Conservation (phyloP, 2,113 vertebrate genomes). For the Polypterus senegalus region DNA sequence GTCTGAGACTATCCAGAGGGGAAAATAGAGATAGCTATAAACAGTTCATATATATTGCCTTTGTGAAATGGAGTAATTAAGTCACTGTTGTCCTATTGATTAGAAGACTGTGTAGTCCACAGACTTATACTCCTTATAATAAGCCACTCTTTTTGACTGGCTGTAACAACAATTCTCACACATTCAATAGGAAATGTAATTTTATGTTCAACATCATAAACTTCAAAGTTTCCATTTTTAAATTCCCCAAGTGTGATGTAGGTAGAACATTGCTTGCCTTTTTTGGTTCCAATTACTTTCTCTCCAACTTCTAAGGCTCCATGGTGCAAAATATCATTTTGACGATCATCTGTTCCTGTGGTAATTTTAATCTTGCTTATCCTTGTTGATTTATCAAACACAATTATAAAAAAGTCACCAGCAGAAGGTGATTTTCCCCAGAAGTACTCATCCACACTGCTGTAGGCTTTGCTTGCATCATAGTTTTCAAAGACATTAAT, state of each 20-base stretch:
- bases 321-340: constrained; percentile 85
- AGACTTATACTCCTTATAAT: constrained; percentile 90
- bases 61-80: constrained; percentile 28
- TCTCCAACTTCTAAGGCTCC: constrained; percentile 87
- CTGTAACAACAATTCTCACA: constrained; percentile 82
- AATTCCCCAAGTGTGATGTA: constrained; percentile 86
- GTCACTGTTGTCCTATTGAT: constrained; percentile 32
- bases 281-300: constrained; percentile 63
- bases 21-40: constrained; percentile 22
- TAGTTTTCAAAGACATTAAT: constrained; percentile 96
- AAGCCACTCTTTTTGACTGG: constrained; percentile 89
- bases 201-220: constrained; percentile 79
- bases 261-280: constrained; percentile 70
- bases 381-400: constrained; percentile 78
- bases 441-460: constrained; percentile 88
- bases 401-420: constrained; percentile 78
- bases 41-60: constrained; percentile 40
- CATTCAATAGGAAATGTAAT: constrained; percentile 86
- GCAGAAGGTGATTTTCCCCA: constrained; percentile 86
- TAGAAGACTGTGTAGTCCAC: constrained; percentile 75
- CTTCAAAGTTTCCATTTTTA: constrained; percentile 85
- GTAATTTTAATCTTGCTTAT: constrained; percentile 83
- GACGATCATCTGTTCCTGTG: constrained; percentile 87
- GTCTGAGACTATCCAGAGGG: constrained; percentile 5
- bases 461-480: constrained; percentile 84